Base-by-base conservation (phyloP, 2,888 invertebrate genomes). In the Rapana venosa region DNA sequence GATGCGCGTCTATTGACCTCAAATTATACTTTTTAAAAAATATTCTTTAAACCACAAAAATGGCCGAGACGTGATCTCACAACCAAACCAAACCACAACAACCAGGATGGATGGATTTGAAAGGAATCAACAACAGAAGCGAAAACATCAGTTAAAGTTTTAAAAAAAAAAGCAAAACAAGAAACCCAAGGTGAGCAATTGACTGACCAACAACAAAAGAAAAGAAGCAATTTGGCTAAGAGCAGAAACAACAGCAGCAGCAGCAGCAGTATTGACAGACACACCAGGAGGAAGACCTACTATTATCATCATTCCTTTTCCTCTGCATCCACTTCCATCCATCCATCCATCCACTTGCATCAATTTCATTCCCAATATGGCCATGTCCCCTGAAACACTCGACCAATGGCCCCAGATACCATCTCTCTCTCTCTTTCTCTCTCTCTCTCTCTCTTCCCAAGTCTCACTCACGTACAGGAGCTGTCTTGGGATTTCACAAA, bases 171-270 rank as follows among this genome's bases (percentile, higher is more conserved):
- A 47, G 8, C 47, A 47, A 47, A 47, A 47, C 32, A 79, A 17
- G 5, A 79, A 32, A 15, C 11, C 77, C 22, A 74, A 79, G 77
- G 32, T 79, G 77, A 32, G 15, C 77, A 79, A 32, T 1, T 22
- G 81, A 83, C 36, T 11, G 6, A 47, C 47, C 61, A 61, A 61
- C 61, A 61, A 17, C 61, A 11, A 61, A n/a, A n/a, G n/a, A 15
- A 83, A 47, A 47, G 13, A 66, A 36, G 81, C 81, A 83, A 83
- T 83, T 83, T 83, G 22, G 22, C 81, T 47, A 83, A 83, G 36
- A 47, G 81, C 81, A 2, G 20, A 17, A 35, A 83, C 47, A 83
- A 4, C 81, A 26, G 13, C 47, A 66, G 26, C 20, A 26, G 4
- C 81, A 83, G 6, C 47, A 47, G 22, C 79, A 66, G n/a, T n/a